A percentile compares a stretch with the other conserved stretches of the same genome.
These are phyloP conservation scores for Eulacestoma nigropectus DNA, from an alignment of 2,113 vertebrate genomes.

Conservation along the genomic window DNA sequence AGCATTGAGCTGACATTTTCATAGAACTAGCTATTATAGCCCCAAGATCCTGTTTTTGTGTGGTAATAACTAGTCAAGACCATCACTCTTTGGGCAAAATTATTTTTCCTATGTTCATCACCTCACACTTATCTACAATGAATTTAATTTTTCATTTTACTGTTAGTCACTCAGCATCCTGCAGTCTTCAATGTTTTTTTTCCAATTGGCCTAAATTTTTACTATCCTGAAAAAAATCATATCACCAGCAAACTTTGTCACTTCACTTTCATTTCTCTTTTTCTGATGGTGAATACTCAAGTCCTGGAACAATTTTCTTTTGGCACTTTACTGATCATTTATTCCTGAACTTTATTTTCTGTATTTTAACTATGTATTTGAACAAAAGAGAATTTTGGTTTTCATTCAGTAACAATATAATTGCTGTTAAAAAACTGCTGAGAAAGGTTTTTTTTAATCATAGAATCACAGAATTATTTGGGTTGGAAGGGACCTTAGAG, in stretches of 20 bases:
- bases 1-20: neutral
- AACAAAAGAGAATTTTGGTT: neutral
- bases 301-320: neutral
- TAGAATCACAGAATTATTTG: neutral
- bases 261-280: neutral
- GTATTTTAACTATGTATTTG: neutral
- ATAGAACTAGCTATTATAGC: neutral
- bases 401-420: neutral
- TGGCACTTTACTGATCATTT: neutral
- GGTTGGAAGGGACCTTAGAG: neutral
- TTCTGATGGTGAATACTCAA: neutral
- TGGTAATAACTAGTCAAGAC: neutral
- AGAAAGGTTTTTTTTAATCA: neutral
- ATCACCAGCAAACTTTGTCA: neutral
- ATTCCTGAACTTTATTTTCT: neutral
- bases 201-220: neutral
- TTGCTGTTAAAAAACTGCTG: neutral
- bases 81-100: neutral
- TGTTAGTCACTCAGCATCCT: neutral
- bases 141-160: conserved; percentile 2
- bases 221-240: neutral
- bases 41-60: neutral
- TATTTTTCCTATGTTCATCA: neutral
- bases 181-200: neutral
- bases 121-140: neutral